A percentile compares a stretch with the other conserved stretches of the same genome.
These are phyloP conservation scores for Oppia nitens DNA, from an alignment of 1,140 invertebrate genomes.

Conservation along the genomic window DNA sequence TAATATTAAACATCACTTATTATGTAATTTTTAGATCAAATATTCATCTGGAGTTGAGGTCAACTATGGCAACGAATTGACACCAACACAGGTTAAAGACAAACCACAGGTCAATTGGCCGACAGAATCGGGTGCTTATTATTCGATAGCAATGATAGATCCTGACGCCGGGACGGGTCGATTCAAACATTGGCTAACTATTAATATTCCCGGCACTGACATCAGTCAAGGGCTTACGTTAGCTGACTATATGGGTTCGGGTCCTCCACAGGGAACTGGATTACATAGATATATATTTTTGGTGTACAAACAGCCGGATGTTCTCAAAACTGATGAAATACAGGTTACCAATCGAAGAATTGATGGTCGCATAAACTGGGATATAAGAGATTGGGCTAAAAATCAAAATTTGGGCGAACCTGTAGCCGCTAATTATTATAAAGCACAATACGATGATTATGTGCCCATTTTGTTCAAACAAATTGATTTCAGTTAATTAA, in stretches of 20 bases:
- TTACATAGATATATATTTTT: too few relatives aligned
- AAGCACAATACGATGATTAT: conserved; percentile 33
- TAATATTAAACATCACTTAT: too few relatives aligned
- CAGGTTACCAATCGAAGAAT: too few relatives aligned
- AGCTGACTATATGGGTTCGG: conserved; percentile 26
- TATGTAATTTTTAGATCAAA: too few relatives aligned
- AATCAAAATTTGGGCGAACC: conserved; percentile 27
- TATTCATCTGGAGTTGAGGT: conserved; percentile 18
- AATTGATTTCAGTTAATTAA: too few relatives aligned
- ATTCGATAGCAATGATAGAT: not conserved
- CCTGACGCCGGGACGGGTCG: conserved; percentile 17
- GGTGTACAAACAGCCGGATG: too few relatives aligned
- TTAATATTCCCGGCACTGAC: conserved; percentile 27
- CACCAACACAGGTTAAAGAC: conserved; percentile 21
- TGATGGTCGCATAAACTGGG: conserved; percentile 28
- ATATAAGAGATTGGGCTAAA: conserved; percentile 26
- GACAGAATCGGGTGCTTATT: not conserved
- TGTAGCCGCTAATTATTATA: conserved; percentile 34
- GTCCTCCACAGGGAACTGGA: conserved; percentile 26
- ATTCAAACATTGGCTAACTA: conserved; percentile 28
- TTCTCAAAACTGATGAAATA: too few relatives aligned
- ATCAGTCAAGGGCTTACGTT: conserved; percentile 24
- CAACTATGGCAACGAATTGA: conserved; percentile 16
- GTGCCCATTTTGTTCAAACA: too few relatives aligned
- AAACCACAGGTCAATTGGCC: conserved; percentile 13